Evolutionary conservation across 92 coral and sea anemone species (phyloP).

Genomic region (Scolanthus callimorphus): DNA sequence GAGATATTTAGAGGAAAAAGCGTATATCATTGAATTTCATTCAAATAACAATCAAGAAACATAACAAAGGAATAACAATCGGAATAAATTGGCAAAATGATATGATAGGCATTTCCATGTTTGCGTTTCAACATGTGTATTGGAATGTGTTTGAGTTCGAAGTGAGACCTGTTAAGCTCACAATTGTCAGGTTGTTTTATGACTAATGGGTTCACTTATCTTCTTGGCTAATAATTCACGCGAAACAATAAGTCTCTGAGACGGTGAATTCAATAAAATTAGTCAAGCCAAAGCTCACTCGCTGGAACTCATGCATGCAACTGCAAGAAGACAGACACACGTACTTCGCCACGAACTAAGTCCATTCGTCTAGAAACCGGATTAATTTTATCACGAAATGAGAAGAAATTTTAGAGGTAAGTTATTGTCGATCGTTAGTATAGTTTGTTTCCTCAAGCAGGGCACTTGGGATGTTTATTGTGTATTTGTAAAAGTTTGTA

Average conservation of each 20-base stretch:
- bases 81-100: too few relatives aligned
- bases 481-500: not conserved
- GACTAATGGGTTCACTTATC: constrained; percentile 1
- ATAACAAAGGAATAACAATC: too few relatives aligned
- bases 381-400: not conserved
- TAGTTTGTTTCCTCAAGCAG: not conserved
- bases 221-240: not conserved
- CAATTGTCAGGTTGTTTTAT: too few relatives aligned
- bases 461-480: not conserved
- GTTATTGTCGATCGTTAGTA: not conserved
- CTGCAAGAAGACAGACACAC: not conserved
- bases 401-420: not conserved
- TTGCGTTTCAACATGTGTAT: too few relatives aligned
- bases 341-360: too few relatives aligned
- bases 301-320: not conserved
- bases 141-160: too few relatives aligned
- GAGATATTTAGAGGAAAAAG: too few relatives aligned
- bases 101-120: too few relatives aligned
- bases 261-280: constrained; percentile 7
- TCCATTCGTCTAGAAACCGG: too few relatives aligned
- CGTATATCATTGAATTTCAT: too few relatives aligned
- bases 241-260: constrained; percentile 3
- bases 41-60: too few relatives aligned
- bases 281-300: constrained; percentile 1
- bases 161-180: too few relatives aligned